Base-by-base conservation (phyloP, 2,113 vertebrate species). In the Lophura nycthemera region DNA sequence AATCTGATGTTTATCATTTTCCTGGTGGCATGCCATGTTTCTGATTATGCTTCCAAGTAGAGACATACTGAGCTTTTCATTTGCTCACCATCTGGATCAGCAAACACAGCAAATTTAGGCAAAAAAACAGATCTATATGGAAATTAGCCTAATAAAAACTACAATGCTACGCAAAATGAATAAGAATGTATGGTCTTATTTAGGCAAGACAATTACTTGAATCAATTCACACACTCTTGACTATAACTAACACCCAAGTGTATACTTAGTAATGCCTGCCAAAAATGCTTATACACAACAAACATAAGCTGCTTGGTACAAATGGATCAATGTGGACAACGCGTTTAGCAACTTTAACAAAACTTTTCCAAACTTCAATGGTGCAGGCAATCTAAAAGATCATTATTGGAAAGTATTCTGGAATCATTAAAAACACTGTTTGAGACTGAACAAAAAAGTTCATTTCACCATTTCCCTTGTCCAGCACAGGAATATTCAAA, bases 31-130 rank as follows among this genome's bases (percentile, higher is more conserved):
- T 43, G 47, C 84, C 87, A 91, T 29, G 7, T 75, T 91, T 92
- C 70, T 93, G 65, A 75, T 45, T 64, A 84, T 0, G 3, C 12
- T 87, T 95, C 77, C 91, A 89, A 95, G 63, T 8, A 91, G 57
- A 89, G 61, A 64, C 83, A 89, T 72, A 92, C 91, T 91, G 94
- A 95, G 94, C 81, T 95, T 95, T 87, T 96, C 78, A 95, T 89
- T 84, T 96, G 78, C 29, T 96, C 93, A 82, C 89, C 89, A 95
- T 92, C 91, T 95, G 91, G 81, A 95, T 82, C 74, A 89, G 77
- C 89, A 92, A 95, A 71, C 32, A 81, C 24, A 92, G 61, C 38
- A 90, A 92, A 95, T 60, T 54, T 71, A 89, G 25, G 27, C 36
- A 43, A 5, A 82, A 40, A 92, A 40, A 90, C 47, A 95, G 36